Percentiles rank a stretch among this genome's conserved stretches.
phyloP scores from a whole-genome alignment of 2,888 invertebrate genomes.

The Pardosa pseudoannulata region DNA sequence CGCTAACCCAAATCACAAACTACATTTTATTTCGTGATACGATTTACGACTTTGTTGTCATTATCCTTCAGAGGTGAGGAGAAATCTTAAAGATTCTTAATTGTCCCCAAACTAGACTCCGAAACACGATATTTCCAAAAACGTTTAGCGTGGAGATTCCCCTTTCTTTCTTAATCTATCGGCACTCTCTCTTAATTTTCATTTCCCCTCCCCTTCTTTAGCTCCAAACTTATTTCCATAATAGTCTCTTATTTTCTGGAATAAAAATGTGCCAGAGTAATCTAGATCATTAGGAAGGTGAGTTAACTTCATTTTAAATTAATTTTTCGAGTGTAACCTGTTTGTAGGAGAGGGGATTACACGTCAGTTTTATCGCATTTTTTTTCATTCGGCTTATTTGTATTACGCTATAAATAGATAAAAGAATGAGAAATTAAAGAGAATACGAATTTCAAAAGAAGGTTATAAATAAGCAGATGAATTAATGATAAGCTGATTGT shows the following conservation, averaged over 20 bases:
- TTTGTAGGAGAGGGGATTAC: conserved; percentile 18
- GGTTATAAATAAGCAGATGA: not conserved
- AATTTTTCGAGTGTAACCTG: conserved; percentile 71
- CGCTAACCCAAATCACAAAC: not conserved
- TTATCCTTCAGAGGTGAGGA: not conserved
- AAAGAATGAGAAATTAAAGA: not conserved
- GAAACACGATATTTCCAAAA: conserved; percentile 49
- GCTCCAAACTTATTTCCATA: conserved; percentile 67
- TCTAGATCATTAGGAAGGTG: conserved; percentile 67
- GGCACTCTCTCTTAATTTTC: conserved; percentile 62
- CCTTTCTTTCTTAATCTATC: conserved; percentile 37
- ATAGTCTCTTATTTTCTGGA: conserved; percentile 44
- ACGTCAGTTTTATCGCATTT: conserved; percentile 27
- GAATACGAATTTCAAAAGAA: not conserved
- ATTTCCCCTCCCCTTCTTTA: conserved; percentile 32
- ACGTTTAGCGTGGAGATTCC: conserved; percentile 49
- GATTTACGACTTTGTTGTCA: not conserved
- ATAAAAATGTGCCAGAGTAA: conserved; percentile 65
- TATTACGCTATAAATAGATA: not conserved
- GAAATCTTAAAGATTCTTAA: conserved; percentile 19
- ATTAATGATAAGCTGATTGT: not conserved
- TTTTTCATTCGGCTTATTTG: conserved; percentile 35
- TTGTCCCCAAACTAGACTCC: conserved; percentile 25
- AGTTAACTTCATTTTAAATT: conserved; percentile 70
- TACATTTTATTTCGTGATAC: too few relatives aligned